A percentile compares a stretch with the other conserved stretches of the same genome.
Evolutionary conservation across 2,888 invertebrate genomes (phyloP).

Genomic region (Brenthis hecate): DNA sequence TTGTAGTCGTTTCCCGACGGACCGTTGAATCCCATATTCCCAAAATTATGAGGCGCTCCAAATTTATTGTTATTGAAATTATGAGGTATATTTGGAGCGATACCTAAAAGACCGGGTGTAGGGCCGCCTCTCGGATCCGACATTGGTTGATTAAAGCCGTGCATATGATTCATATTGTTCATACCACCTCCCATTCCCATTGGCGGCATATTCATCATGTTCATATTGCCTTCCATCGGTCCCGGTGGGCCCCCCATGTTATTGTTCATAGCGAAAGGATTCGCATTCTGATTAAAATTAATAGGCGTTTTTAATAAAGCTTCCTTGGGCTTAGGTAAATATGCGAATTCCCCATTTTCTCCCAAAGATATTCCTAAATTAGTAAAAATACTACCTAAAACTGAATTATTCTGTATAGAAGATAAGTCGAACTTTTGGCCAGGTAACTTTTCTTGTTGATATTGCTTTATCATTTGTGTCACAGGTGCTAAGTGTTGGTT

Average conservation of each 20-base stretch:
- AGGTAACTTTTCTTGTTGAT: conserved; percentile 81
- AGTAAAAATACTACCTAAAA: conserved; percentile 83
- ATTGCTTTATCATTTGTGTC: conserved; percentile 83
- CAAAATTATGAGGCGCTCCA: conserved; percentile 69
- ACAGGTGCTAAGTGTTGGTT: conserved; percentile 86
- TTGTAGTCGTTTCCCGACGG: conserved; percentile 70
- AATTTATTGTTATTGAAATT: conserved; percentile 71
- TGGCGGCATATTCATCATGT: conserved; percentile 69
- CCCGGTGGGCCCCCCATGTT: conserved; percentile 58
- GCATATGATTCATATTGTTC: conserved; percentile 72
- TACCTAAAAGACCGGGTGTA: conserved; percentile 82
- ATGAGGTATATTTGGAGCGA: conserved; percentile 80
- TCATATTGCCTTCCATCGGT: conserved; percentile 66
- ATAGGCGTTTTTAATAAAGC: conserved; percentile 71
- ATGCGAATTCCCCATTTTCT: conserved; percentile 81
- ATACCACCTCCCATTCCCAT: conserved; percentile 69
- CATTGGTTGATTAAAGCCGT: conserved; percentile 68
- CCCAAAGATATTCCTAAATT: conserved; percentile 83
- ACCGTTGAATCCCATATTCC: conserved; percentile 73
- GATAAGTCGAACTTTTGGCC: conserved; percentile 81
- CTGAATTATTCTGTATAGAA: conserved; percentile 75
- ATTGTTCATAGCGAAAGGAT: conserved; percentile 61
- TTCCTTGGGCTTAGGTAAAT: conserved; percentile 75
- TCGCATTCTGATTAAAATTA: conserved; percentile 64
- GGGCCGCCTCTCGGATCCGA: conserved; percentile 76